These are phyloP conservation scores for Daktulosphaira vitifoliae DNA, from an alignment of 1,140 invertebrate species.

Conservation along the genomic window DNA sequence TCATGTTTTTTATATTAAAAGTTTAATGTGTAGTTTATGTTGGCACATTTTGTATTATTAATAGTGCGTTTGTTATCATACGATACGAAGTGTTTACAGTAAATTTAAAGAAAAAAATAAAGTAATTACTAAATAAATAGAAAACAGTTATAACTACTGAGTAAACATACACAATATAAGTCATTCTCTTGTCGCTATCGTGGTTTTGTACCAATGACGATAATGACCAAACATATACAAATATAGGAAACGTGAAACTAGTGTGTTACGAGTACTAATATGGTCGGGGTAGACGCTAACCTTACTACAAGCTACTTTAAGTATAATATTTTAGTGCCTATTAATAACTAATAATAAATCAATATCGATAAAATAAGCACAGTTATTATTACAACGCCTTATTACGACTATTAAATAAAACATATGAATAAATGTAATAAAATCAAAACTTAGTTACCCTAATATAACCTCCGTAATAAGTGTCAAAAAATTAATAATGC, in stretches of 20 bases:
- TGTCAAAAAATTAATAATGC: too few species aligned
- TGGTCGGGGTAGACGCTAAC: conserved; percentile 1
- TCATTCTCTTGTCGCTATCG: too few species aligned
- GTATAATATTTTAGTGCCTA: too few species aligned
- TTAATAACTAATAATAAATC: background rate
- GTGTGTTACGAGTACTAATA: conserved; percentile 11
- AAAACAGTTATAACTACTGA: background rate
- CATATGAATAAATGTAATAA: background rate
- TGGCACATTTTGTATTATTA: conserved; percentile 4
- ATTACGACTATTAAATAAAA: conserved; percentile 14
- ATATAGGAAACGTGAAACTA: conserved; percentile 30
- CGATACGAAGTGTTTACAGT: too few species aligned
- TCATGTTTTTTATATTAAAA: too few species aligned
- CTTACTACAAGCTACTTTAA: conserved; percentile 4
- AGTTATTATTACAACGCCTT: background rate
- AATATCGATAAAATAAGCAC: conserved; percentile 19
- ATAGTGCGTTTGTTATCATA: too few species aligned
- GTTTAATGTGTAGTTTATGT: background rate
- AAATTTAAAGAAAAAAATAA: background rate
- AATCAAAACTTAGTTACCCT: too few species aligned
- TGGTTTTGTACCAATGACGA: conserved; percentile 9
- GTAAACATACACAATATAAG: background rate
- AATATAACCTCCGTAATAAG: too few species aligned
- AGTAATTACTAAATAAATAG: background rate
- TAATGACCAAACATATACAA: conserved; percentile 7